Conservation (phyloP, 2,113 vertebrate genomes). For the Bostrychus sinensis region DNA sequence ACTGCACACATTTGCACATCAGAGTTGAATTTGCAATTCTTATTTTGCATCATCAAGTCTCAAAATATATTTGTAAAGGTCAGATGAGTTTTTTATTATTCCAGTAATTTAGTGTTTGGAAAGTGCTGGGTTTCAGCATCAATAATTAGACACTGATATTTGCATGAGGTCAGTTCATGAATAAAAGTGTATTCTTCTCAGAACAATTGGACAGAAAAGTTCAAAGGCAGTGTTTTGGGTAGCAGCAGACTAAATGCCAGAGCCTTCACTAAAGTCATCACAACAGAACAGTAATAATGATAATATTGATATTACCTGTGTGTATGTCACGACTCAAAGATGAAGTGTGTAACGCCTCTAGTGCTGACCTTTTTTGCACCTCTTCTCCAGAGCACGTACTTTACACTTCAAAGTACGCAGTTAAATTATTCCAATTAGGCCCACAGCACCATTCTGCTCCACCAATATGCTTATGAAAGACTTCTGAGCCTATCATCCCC, state of each 20-base stretch:
- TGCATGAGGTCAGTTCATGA: background rate
- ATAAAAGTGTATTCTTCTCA: background rate
- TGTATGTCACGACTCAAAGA: conserved; percentile 41
- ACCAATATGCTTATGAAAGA: conserved; percentile 71
- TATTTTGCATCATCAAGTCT: conserved; percentile 19
- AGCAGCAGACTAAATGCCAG: conserved; percentile 10
- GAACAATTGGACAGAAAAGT: conserved; percentile 1
- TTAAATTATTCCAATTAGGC: conserved; percentile 75
- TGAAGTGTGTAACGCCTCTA: conserved; percentile 24
- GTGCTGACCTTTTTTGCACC: conserved; percentile 66
- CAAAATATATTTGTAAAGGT: conserved; percentile 18
- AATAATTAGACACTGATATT: conserved; percentile 7
- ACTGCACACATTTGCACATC: conserved; percentile 47
- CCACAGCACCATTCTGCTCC: conserved; percentile 43
- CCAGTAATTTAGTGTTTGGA: conserved; percentile 4
- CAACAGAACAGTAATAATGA: conserved; percentile 37
- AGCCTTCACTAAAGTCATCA: conserved; percentile 17
- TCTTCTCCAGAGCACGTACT: conserved; percentile 41
- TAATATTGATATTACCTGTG: conserved; percentile 40
- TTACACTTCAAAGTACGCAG: conserved; percentile 73
- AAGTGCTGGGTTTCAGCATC: background rate
- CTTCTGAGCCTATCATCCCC: conserved; percentile 38
- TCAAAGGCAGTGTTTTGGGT: conserved; percentile 1
- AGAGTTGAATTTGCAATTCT: conserved; percentile 28
- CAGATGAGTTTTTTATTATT: conserved; percentile 16